These are phyloP conservation scores for Natrix natrix DNA, from an alignment of 2,797 vertebrate species.

Conservation along the genomic window DNA sequence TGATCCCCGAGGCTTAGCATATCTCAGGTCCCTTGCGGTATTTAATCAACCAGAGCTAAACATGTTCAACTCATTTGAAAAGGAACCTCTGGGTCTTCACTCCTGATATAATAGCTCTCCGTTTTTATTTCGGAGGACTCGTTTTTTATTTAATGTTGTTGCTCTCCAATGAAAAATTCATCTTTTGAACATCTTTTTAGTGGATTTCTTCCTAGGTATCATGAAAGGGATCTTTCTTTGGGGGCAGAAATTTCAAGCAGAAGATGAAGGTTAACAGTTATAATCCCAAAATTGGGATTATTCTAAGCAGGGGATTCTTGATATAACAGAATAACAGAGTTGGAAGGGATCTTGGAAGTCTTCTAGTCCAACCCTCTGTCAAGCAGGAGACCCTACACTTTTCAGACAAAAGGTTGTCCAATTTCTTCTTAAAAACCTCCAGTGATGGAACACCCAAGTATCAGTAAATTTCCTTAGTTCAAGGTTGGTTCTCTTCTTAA, in stretches of 20 bases:
- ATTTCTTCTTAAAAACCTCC: neutral
- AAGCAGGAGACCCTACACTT: neutral
- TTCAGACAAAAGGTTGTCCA: neutral
- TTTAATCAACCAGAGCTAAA: slow-evolving; percentile 84
- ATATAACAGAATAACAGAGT: neutral
- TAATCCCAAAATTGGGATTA: slow-evolving; percentile 65
- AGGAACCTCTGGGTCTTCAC: slow-evolving; percentile 78
- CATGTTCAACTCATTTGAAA: slow-evolving; percentile 90
- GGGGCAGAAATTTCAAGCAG: slow-evolving; percentile 72
- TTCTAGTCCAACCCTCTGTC: neutral
- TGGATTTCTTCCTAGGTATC: slow-evolving; percentile 82
- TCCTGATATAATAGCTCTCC: slow-evolving; percentile 89
- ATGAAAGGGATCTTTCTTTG: slow-evolving; percentile 75
- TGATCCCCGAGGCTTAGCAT: slow-evolving; percentile 81
- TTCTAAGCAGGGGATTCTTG: slow-evolving; percentile 54
- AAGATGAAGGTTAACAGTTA: slow-evolving; percentile 68
- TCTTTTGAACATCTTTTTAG: slow-evolving; percentile 90
- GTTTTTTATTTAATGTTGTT: slow-evolving; percentile 78
- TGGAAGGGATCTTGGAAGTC: neutral
- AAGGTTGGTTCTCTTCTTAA: neutral
- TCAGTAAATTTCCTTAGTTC: neutral
- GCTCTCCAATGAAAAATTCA: slow-evolving; percentile 86
- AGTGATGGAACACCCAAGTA: neutral
- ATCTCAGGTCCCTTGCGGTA: slow-evolving; percentile 81
- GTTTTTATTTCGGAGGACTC: slow-evolving; percentile 82